Evolutionary conservation across 2,888 invertebrate genomes (phyloP), one percentile per base, ranked within the genome.

Genomic region (Melolontha melolontha): DNA sequence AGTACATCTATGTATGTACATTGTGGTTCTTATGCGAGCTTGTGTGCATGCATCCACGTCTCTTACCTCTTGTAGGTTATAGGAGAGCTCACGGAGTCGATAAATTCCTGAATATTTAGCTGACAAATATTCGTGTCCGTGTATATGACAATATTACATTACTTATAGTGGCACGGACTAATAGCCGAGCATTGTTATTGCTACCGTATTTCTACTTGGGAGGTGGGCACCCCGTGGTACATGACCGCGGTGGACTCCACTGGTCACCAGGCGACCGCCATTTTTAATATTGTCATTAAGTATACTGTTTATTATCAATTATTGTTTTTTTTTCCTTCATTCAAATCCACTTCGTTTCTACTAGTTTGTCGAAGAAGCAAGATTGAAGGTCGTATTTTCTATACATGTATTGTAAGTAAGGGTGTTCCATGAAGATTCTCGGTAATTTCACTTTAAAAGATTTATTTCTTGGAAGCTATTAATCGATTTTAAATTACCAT

Each of bases 131-230:
- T 70, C 64, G 73, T 75, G 76, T 75, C 76, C 72, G 67, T 64
- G 73, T 66, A 70, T 74, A 74, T 73, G 76, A 76, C 76, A 75
- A 76, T 75, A 75, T 76, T 76, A 76, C 76, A 75, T 76, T 76
- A 76, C 76, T 75, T 76, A 75, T 73, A 68, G 68, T 75, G 76
- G 75, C 76, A 76, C 75, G 73, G 73, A 76, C 76, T 76, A 74
- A 74, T 74, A 72, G 73, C 72, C 51, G 66, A 62, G 73, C 74
- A 80, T 81, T 81, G 81, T 81, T 78, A 77, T 75, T 76, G 82
- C 82, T 82, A 81, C 82, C 78, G 82, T 82, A 80, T 80, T 79
- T 80, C 80, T 74, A 79, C 81, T 81, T 81, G 82, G 81, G 81
- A 77, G 79, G 79, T 76, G 76, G 76, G 59, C 79, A 79, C 76